Percentiles rank a stretch among this genome's conserved stretches.
These are phyloP conservation scores for Cistogaster globosa DNA, from an alignment of 2,888 invertebrate species.

Conservation along the genomic window DNA sequence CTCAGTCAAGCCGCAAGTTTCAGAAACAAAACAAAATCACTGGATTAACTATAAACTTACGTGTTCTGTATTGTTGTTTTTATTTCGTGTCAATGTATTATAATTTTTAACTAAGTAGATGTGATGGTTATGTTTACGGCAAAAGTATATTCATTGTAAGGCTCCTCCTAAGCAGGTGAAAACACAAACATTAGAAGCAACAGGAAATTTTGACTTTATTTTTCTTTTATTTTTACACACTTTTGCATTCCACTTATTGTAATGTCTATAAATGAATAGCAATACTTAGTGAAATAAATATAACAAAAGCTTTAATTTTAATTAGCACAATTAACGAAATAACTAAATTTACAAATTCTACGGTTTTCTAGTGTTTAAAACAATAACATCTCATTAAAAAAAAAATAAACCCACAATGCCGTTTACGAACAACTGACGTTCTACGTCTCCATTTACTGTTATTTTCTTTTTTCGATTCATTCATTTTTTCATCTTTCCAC, in stretches of 20 bases:
- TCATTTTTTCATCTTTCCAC: constrained; percentile 39
- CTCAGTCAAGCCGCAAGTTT: too few species aligned
- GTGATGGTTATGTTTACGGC: too few species aligned
- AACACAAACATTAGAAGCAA: too few species aligned
- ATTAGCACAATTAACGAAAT: constrained; percentile 13
- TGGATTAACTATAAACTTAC: too few species aligned
- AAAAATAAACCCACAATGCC: constrained; percentile 13
- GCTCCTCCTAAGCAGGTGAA: too few species aligned
- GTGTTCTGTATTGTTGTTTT: too few species aligned
- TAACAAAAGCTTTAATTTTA: not conserved
- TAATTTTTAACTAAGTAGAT: too few species aligned
- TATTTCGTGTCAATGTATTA: too few species aligned
- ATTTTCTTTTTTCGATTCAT: constrained; percentile 45
- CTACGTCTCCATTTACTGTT: constrained; percentile 44
- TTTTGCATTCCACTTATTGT: not conserved
- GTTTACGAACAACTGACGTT: constrained; percentile 25
- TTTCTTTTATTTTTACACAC: not conserved
- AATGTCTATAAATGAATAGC: not conserved
- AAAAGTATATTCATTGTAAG: too few species aligned
- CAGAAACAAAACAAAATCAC: too few species aligned
- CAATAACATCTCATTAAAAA: not conserved
- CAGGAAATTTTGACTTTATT: too few species aligned
- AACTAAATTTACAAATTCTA: constrained; percentile 8
- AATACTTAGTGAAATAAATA: not conserved
- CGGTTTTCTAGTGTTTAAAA: constrained; percentile 18